phyloP scores from a whole-genome alignment of 2,113 vertebrate species.

The Sturnira hondurensis region DNA sequence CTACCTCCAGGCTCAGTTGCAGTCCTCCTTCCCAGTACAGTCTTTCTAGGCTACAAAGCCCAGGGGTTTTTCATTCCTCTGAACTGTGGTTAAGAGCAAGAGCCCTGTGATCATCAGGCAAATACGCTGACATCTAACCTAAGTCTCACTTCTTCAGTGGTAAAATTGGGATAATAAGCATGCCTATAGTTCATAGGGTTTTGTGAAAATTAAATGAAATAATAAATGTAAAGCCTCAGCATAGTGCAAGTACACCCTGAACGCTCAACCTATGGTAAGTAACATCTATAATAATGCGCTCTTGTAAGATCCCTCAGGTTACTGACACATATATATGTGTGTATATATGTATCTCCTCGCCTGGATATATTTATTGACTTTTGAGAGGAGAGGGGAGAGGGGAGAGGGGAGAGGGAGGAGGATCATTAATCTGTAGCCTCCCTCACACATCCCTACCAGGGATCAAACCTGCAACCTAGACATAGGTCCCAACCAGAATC shows the following conservation, averaged over 20 bases:
- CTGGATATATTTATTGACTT: too few species aligned
- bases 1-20: background rate
- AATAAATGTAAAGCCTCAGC: background rate
- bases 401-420: too few species aligned
- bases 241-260: background rate
- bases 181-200: background rate
- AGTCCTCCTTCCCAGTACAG: background rate
- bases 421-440: too few species aligned
- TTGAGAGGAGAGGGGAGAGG: too few species aligned
- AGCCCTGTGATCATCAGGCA: background rate
- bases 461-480: too few species aligned
- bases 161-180: background rate
- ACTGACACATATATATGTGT: too few species aligned
- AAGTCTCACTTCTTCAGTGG: background rate
- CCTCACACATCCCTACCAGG: too few species aligned
- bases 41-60: background rate
- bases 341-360: too few species aligned
- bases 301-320: background rate
- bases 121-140: background rate
- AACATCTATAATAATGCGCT: background rate
- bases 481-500: too few species aligned
- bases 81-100: background rate
- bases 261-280: background rate
- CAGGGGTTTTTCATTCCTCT: background rate
- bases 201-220: constrained; percentile 9